Evolutionary conservation across 2,113 vertebrate species (phyloP), one percentile per base, ranked within the genome.

Genomic region (Budorcas taxicolor): DNA sequence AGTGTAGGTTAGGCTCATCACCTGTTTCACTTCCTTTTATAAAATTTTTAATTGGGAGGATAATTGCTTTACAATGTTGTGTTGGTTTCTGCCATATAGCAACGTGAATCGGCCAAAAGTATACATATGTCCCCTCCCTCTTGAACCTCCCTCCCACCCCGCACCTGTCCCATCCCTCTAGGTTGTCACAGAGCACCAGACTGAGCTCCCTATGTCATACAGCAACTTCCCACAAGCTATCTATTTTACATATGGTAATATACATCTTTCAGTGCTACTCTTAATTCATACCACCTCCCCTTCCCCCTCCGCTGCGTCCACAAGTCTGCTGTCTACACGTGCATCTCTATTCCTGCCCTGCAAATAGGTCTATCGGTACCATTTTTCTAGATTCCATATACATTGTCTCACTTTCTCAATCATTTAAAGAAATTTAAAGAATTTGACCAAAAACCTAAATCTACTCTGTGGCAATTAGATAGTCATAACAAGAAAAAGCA

Each of bases 401-500:
- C 64, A 71, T 23, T 36, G n/a, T 71, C 64, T 71, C 64, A 71
- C 17, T 21, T 36, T 23, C 64, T 71, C 64, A 64, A 87, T 60
- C 91, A 83, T 86, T 64, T 43, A 52, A 94, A 60, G 21, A 55
- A 91, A 85, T 25, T 82, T 86, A 74, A 53, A 96, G 33, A 90
- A 94, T 83, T 64, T 90, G 50, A 27, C 71, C 52, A 81, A 55
- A 93, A 83, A 5, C 31, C 27, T 67, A 87, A 84, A 81, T 83
- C 50, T 52, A 50, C 10, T 45, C 10, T 74, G 10, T 60, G 96
- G 23, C 33, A 82, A 78, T 78, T 43, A 84, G n/a, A 90, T 31
- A 62, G 21, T 74, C 58, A 9, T 19, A 86, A 62, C n/a, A 62
- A 89, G 23, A 93, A 95, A 94, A 84, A 78, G 7, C 33, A 33